Conservation (phyloP, 2,113 vertebrate genomes). For the Atrichornis clamosus region DNA sequence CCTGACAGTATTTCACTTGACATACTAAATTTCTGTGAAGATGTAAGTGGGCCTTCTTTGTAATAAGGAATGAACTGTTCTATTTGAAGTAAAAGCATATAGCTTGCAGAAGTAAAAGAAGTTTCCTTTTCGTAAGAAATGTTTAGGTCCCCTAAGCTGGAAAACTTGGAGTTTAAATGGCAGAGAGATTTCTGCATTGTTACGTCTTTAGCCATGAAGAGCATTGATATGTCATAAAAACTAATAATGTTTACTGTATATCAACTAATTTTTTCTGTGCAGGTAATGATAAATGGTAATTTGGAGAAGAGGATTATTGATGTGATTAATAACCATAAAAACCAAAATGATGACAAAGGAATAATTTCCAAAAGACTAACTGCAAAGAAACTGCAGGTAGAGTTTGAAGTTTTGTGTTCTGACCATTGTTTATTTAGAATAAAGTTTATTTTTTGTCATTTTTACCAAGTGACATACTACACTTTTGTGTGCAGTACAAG, state of each 20-base stretch:
- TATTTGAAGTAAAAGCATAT: accelerated
- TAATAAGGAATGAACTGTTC: background rate
- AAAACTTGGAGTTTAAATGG: background rate
- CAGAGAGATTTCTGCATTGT: background rate
- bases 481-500: background rate
- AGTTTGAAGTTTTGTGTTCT: background rate
- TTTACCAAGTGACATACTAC: accelerated
- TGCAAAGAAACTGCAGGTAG: constrained; percentile 92
- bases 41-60: background rate
- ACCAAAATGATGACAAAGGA: constrained; percentile 83
- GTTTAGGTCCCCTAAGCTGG: background rate
- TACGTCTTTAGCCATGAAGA: background rate
- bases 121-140: accelerated
- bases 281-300: constrained; percentile 89
- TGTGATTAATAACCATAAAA: constrained; percentile 91
- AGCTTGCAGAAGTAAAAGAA: background rate
- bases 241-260: background rate
- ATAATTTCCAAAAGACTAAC: constrained; percentile 91
- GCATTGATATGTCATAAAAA: background rate
- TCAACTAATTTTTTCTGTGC: background rate
- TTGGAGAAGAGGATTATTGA: constrained; percentile 92
- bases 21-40: background rate
- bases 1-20: background rate
- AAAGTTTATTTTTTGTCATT: background rate
- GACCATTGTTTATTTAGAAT: background rate